Conservation (phyloP, 1,140 invertebrate genomes). For the Temnothorax nylanderi region DNA sequence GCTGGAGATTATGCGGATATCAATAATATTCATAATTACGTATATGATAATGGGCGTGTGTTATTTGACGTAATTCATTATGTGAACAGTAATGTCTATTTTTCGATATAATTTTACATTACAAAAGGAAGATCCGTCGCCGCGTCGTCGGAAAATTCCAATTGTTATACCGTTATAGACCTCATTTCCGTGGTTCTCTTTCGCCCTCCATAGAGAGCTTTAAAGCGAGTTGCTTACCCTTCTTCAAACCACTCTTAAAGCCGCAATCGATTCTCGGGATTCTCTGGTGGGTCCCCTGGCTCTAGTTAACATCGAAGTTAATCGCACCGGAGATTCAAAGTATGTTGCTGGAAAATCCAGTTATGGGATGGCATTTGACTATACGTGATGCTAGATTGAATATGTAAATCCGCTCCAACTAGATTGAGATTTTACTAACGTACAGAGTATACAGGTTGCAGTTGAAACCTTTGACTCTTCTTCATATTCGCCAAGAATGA, state of each 20-base stretch:
- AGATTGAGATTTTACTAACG: constrained; percentile 29
- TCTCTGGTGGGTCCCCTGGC: neutral
- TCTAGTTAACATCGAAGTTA: constrained; percentile 58
- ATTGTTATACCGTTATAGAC: constrained; percentile 28
- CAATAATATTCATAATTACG: neutral
- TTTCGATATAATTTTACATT: neutral
- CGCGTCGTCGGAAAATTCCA: neutral
- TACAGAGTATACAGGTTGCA: neutral
- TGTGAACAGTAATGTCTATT: neutral
- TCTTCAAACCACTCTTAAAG: constrained; percentile 61
- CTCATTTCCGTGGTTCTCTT: constrained; percentile 32
- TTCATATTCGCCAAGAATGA: constrained; percentile 8
- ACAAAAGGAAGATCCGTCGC: neutral
- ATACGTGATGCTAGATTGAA: constrained; percentile 15
- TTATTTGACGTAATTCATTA: neutral
- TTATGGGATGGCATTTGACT: constrained; percentile 33
- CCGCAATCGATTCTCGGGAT: constrained; percentile 63
- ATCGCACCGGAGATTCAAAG: constrained; percentile 61
- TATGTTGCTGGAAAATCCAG: constrained; percentile 38
- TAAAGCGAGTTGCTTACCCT: constrained; percentile 41
- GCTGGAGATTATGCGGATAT: neutral
- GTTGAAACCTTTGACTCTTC: neutral
- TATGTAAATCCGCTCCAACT: constrained; percentile 41
- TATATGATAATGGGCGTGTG: too few relatives aligned
- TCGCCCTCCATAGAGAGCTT: constrained; percentile 28